Evolutionary conservation across 1,140 invertebrate genomes (phyloP), one percentile per base, ranked within the genome.

Genomic region (Sycobia sp.): DNA sequence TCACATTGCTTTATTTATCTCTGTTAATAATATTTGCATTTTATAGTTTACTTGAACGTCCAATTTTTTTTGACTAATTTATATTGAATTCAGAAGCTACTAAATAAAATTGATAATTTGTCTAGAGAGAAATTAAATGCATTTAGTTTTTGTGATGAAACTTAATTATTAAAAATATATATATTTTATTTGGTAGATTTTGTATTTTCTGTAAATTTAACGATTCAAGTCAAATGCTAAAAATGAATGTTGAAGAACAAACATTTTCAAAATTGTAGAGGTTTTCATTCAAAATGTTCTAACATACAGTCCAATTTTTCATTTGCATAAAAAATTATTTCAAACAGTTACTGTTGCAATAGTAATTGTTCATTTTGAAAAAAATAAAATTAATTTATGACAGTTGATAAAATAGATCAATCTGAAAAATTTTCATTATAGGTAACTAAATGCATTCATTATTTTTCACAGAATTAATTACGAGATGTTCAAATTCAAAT

Each of bases 281-380:
- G 20, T 9, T 47, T 8, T 47, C 13, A n/a, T n/a, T 62, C 25
- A 38, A 38, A 62, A 20, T 62, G 58, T 53, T 53, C 29, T 61
- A 27, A 34, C 44, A 25, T 20, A 61, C n/a, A 4, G 14, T 53
- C 5, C 34, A 44, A 18, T 53, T 44, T 14, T 62, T 46, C n/a
- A n/a, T 29, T 61, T 38, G 9, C 13, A n/a, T 46, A 39, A 61
- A 46, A 46, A 44, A 46, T 60, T 61, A n/a, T n/a, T n/a, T n/a
- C n/a, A n/a, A n/a, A n/a, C n/a, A n/a, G n/a, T n/a, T n/a, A n/a
- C n/a, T n/a, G n/a, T n/a, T n/a, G n/a, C n/a, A n/a, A n/a, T n/a
- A n/a, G n/a, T n/a, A n/a, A n/a, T n/a, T n/a, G 11, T 32, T 32
- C 4, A 32, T 11, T 32, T 32, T 32, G 11, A 32, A 32, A 32